Conservation (phyloP, 2,888 invertebrate species). For the Heliconius aoede region DNA sequence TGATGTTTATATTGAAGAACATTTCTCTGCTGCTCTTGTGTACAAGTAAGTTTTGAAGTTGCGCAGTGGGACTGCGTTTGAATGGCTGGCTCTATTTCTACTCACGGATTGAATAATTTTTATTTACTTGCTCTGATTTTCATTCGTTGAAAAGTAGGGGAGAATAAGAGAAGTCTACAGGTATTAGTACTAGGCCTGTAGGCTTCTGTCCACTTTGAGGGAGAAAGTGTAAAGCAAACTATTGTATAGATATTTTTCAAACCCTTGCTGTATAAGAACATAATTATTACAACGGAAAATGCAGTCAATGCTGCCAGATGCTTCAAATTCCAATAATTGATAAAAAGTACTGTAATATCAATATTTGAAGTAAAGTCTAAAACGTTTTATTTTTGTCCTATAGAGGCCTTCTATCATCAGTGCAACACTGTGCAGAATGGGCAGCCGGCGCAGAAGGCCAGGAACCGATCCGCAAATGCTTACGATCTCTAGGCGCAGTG, state of each 20-base stretch:
- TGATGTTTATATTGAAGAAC: constrained; percentile 96
- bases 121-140: too few relatives aligned
- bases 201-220: neutral
- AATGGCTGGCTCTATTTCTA: too few relatives aligned
- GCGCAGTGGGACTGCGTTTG: too few relatives aligned
- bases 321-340: too few relatives aligned
- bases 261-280: too few relatives aligned
- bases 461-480: constrained; percentile 95
- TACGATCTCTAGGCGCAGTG: constrained; percentile 95
- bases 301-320: too few relatives aligned
- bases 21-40: constrained; percentile 96
- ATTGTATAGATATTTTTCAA: neutral
- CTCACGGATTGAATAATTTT: too few relatives aligned
- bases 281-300: too few relatives aligned
- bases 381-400: neutral
- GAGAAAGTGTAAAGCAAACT: neutral
- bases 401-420: constrained; percentile 93
- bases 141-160: neutral
- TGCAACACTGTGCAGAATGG: constrained; percentile 95
- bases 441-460: constrained; percentile 93
- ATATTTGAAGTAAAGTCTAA: too few relatives aligned
- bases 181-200: neutral
- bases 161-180: too few relatives aligned
- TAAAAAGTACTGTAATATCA: too few relatives aligned
- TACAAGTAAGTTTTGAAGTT: constrained; percentile 88